These are phyloP conservation scores for Congeria kusceri DNA, from an alignment of 2,888 invertebrate species.

Conservation along the genomic window DNA sequence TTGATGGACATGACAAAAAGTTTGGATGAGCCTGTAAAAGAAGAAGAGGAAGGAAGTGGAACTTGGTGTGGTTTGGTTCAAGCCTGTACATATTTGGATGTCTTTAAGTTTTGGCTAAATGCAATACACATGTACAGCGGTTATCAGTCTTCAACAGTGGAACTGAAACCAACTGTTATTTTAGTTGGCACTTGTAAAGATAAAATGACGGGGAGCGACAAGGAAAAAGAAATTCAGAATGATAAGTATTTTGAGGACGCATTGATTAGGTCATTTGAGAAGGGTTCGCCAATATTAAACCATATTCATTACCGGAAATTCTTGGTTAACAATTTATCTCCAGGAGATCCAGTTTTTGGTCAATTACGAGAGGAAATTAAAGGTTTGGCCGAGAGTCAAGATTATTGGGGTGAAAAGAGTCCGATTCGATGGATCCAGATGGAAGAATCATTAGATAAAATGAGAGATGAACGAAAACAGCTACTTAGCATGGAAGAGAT, in stretches of 20 bases:
- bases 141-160: neutral
- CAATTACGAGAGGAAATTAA: slow-evolving; percentile 30
- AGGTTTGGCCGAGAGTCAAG: slow-evolving; percentile 28
- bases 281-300: slow-evolving; percentile 14
- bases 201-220: slow-evolving; percentile 23
- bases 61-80: neutral
- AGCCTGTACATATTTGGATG: slow-evolving; percentile 47
- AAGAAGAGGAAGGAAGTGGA: slow-evolving; percentile 9
- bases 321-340: slow-evolving; percentile 27
- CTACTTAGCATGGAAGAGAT: slow-evolving; percentile 28
- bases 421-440: slow-evolving; percentile 57
- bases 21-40: slow-evolving; percentile 2
- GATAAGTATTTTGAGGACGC: slow-evolving; percentile 50
- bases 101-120: slow-evolving; percentile 57
- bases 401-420: slow-evolving; percentile 38
- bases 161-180: slow-evolving; percentile 41
- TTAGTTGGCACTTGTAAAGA: slow-evolving; percentile 56
- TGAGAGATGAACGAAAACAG: slow-evolving; percentile 38
- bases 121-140: slow-evolving; percentile 51
- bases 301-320: slow-evolving; percentile 36
- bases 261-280: slow-evolving; percentile 32
- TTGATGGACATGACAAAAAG: slow-evolving; percentile 46
- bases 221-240: slow-evolving; percentile 42
- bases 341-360: slow-evolving; percentile 15
- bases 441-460: slow-evolving; percentile 30